Conservation (phyloP, 2,888 invertebrate species). For the Drosophila fulvimacula region DNA sequence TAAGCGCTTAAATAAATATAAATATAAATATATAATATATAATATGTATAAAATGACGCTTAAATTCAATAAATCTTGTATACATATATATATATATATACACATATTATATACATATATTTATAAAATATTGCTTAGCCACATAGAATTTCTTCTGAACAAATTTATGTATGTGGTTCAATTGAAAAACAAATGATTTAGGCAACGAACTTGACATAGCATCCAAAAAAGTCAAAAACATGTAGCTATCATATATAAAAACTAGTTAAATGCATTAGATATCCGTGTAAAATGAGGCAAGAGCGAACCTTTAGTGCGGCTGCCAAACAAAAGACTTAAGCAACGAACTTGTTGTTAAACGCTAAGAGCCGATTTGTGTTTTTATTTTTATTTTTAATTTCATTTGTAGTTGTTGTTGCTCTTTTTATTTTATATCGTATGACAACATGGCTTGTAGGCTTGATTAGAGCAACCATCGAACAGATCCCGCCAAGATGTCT, state of each 20-base stretch:
- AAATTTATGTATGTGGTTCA: background rate
- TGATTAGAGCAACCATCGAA: constrained; percentile 57
- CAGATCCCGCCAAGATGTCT: constrained; percentile 78
- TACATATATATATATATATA: background rate
- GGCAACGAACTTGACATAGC: background rate
- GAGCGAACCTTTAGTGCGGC: constrained; percentile 16
- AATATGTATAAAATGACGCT: background rate
- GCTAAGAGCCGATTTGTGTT: constrained; percentile 17
- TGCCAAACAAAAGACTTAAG: constrained; percentile 70
- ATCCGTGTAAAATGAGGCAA: background rate
- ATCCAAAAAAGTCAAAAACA: background rate
- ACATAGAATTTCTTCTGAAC: background rate
- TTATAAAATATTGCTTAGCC: background rate
- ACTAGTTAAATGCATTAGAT: background rate
- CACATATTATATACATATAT: background rate
- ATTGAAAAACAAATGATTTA: background rate
- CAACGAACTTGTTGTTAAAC: constrained; percentile 62
- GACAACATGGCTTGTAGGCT: constrained; percentile 53
- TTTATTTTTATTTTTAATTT: constrained; percentile 11
- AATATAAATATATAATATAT: background rate
- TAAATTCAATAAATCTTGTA: background rate
- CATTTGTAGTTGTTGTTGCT: constrained; percentile 7
- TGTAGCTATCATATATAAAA: background rate
- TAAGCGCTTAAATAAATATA: background rate
- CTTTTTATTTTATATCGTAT: constrained; percentile 29